These are phyloP conservation scores for Leptodactylus fuscus DNA, from an alignment of 2,113 vertebrate species.

Conservation along the genomic window DNA sequence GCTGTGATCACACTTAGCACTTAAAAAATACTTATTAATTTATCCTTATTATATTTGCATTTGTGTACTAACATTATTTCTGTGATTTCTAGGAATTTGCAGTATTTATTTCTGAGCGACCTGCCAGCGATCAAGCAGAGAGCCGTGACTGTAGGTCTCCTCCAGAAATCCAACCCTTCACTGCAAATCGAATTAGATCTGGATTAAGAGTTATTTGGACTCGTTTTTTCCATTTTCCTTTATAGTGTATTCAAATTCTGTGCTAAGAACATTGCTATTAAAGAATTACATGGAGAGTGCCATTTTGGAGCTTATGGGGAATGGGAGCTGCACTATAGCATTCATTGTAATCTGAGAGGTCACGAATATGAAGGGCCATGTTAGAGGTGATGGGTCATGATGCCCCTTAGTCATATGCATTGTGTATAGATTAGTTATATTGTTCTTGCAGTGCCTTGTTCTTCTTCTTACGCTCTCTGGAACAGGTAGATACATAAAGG, in stretches of 20 bases:
- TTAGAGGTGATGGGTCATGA: too few species aligned
- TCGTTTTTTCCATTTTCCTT: not conserved
- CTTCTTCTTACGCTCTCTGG: too few species aligned
- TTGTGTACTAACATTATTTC: too few species aligned
- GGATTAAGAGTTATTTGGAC: conserved; percentile 62
- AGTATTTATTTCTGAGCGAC: conserved; percentile 88
- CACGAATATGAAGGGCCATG: too few species aligned
- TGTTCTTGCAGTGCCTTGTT: too few species aligned
- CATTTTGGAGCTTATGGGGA: not conserved
- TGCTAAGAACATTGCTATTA: not conserved
- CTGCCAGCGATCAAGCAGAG: conserved; percentile 87
- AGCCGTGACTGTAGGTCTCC: conserved; percentile 72
- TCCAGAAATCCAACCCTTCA: conserved; percentile 83
- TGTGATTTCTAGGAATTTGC: conserved; percentile 81
- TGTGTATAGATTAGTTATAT: too few species aligned
- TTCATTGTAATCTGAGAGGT: too few species aligned
- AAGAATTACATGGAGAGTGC: not conserved
- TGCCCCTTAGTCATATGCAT: too few species aligned
- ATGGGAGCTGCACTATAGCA: not conserved
- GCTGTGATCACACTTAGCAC: too few species aligned
- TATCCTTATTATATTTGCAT: too few species aligned
- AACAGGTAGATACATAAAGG: too few species aligned
- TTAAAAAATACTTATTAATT: too few species aligned
- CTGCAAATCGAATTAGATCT: conserved; percentile 82
- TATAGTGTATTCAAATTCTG: not conserved